These are phyloP conservation scores for Volucella inflata DNA, from an alignment of 2,888 invertebrate genomes.

Conservation along the genomic window DNA sequence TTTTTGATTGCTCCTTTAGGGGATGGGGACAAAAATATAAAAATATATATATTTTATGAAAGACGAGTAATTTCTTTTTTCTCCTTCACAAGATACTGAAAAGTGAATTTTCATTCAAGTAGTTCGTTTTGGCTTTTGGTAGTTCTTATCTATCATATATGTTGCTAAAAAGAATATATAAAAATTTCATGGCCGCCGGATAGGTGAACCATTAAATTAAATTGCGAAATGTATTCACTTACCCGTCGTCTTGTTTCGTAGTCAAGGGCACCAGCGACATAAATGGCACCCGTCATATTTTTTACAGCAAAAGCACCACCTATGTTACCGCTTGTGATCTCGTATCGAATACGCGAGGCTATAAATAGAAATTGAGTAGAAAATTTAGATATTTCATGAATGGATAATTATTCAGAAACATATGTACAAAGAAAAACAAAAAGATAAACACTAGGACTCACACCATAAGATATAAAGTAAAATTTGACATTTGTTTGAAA, in stretches of 20 bases:
- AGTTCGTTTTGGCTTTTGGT: background rate
- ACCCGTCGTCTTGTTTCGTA: conserved; percentile 98
- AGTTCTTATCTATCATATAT: conserved; percentile 13
- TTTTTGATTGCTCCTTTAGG: conserved; percentile 32
- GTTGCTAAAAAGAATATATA: conserved; percentile 10
- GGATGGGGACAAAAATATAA: background rate
- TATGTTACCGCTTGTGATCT: conserved; percentile 99
- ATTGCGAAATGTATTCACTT: conserved; percentile 84
- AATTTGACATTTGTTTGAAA: too few relatives aligned
- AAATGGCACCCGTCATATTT: conserved; percentile 99
- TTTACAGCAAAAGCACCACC: conserved; percentile 99
- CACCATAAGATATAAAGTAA: too few relatives aligned
- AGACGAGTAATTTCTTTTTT: conserved; percentile 8
- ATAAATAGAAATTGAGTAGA: conserved; percentile 81
- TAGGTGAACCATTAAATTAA: conserved; percentile 19
- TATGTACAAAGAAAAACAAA: background rate
- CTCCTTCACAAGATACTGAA: conserved; percentile 37
- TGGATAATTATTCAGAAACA: background rate
- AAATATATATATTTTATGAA: conserved; percentile 22
- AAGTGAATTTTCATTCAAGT: conserved; percentile 24
- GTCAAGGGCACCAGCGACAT: conserved; percentile 98
- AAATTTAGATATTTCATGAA: background rate
- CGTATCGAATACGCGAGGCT: conserved; percentile 99
- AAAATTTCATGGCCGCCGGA: conserved; percentile 22
- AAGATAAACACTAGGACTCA: conserved; percentile 10